These are phyloP conservation scores for Drosophila hamatofila DNA, from an alignment of 2,888 invertebrate genomes.

Conservation along the genomic window DNA sequence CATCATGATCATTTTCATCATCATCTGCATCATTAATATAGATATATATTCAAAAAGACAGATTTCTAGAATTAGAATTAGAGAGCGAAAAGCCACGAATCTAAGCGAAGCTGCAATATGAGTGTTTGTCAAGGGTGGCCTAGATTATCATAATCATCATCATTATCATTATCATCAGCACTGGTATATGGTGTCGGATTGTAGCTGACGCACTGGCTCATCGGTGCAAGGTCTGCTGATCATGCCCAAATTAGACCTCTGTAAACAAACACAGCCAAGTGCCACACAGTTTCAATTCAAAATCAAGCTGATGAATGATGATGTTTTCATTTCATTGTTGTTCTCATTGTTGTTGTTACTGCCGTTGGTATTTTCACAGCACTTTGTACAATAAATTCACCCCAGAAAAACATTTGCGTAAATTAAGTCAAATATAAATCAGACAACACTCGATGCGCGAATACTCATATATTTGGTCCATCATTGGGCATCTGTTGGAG, in stretches of 20 bases:
- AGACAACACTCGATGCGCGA: constrained; percentile 75
- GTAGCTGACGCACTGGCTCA: constrained; percentile 47
- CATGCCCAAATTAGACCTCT: constrained; percentile 59
- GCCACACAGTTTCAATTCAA: constrained; percentile 32
- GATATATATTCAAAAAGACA: background rate
- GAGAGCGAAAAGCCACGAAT: background rate
- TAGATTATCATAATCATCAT: background rate
- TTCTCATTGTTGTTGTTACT: constrained; percentile 9
- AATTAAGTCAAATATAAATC: constrained; percentile 78
- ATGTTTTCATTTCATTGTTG: constrained; percentile 23
- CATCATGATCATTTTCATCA: background rate
- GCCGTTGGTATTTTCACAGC: constrained; percentile 14
- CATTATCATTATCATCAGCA: constrained; percentile 9
- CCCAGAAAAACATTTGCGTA: constrained; percentile 61
- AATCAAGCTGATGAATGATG: constrained; percentile 26
- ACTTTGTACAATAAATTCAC: constrained; percentile 54
- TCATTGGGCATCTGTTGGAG: constrained; percentile 18
- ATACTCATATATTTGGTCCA: constrained; percentile 48
- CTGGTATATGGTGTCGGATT: constrained; percentile 59
- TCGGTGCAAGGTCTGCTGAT: constrained; percentile 71
- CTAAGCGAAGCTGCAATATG: constrained; percentile 21
- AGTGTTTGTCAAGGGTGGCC: constrained; percentile 32
- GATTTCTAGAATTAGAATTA: background rate
- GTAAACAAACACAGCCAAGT: constrained; percentile 56
- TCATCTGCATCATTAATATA: background rate